Evolutionary conservation across 2,113 vertebrate genomes (phyloP).

Genomic region (Suncus etruscus): DNA sequence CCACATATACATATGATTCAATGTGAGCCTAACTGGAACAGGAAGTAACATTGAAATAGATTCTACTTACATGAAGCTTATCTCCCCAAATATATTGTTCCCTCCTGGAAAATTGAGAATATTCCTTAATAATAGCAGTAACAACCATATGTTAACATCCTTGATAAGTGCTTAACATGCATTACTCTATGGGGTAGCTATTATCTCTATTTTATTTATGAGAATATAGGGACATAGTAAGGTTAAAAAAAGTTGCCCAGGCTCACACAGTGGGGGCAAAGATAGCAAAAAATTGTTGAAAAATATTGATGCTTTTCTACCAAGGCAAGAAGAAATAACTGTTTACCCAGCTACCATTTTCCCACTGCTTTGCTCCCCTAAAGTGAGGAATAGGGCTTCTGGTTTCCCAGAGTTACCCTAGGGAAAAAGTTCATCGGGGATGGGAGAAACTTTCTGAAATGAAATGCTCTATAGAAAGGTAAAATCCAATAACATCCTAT

Average conservation of each 20-base stretch:
- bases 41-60: background rate
- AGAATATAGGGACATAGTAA: slow-evolving; percentile 57
- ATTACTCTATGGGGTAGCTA: slow-evolving; percentile 58
- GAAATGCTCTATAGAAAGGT: background rate
- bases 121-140: slow-evolving; percentile 67
- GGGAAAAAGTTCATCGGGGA: background rate
- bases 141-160: slow-evolving; percentile 69
- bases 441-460: background rate
- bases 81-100: slow-evolving; percentile 66
- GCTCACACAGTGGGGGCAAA: slow-evolving; percentile 54
- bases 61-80: slow-evolving; percentile 46
- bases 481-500: background rate
- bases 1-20: background rate
- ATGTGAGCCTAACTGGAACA: background rate
- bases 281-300: slow-evolving; percentile 12
- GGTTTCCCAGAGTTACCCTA: background rate
- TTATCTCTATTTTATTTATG: slow-evolving; percentile 73
- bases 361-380: slow-evolving; percentile 9
- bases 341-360: background rate
- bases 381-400: background rate
- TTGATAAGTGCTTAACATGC: slow-evolving; percentile 38
- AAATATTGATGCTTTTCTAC: slow-evolving; percentile 31
- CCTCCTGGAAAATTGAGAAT: slow-evolving; percentile 35
- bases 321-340: slow-evolving; percentile 13
- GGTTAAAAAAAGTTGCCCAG: slow-evolving; percentile 57